Percentiles rank a stretch among this genome's conserved stretches.
phyloP scores from a whole-genome alignment of 1,140 invertebrate genomes.

The Panonychus citri region DNA sequence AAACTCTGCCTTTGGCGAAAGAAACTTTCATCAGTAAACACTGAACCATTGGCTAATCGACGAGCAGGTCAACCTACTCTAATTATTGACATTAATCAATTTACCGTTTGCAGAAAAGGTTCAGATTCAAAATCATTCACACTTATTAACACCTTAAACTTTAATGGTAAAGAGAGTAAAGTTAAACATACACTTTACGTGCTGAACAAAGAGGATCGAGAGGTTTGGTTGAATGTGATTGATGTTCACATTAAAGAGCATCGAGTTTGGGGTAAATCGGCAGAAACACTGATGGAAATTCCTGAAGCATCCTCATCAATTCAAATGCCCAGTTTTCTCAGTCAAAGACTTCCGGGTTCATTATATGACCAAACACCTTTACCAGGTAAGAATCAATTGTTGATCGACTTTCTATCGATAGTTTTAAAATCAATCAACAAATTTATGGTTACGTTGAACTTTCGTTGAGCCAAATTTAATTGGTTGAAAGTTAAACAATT shows the following conservation, averaged over 20 bases:
- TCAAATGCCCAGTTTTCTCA: constrained; percentile 19
- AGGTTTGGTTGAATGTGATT: constrained; percentile 25
- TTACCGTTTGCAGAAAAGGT: background rate
- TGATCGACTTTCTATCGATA: no score
- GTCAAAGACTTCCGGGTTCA: constrained; percentile 28
- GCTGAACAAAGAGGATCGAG: background rate
- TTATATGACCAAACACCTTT: constrained; percentile 36
- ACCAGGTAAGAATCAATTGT: constrained; percentile 24
- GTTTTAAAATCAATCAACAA: no score
- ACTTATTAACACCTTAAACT: background rate
- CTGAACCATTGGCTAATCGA: background rate
- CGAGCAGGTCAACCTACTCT: constrained; percentile 17
- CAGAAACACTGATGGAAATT: constrained; percentile 34
- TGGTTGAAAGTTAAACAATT: no score
- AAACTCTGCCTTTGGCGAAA: constrained; percentile 21
- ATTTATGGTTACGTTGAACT: no score
- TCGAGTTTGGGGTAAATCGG: constrained; percentile 34
- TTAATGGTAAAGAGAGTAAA: constrained; percentile 3
- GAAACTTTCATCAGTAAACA: background rate
- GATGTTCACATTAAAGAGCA: constrained; percentile 28
- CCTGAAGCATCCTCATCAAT: constrained; percentile 23
- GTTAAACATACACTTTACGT: constrained; percentile 2
- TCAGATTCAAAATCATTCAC: background rate
- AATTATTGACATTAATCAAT: constrained; percentile 23
- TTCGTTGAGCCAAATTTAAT: no score